Conservation (phyloP, 2,888 invertebrate species). For the Phyllotreta cruciferae region DNA sequence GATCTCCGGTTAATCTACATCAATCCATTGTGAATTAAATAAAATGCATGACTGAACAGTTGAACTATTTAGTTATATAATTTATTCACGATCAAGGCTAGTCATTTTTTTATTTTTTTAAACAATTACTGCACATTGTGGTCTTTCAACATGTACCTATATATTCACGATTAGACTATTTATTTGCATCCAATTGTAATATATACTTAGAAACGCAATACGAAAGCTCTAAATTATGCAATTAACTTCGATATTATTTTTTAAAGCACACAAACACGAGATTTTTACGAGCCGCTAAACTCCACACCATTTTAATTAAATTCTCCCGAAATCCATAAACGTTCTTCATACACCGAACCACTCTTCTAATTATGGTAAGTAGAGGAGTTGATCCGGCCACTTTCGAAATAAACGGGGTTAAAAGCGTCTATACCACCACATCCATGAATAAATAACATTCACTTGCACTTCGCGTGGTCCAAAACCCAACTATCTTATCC, state of each 20-base stretch:
- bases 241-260: too few relatives aligned
- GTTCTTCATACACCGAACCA: conserved; percentile 22
- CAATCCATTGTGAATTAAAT: conserved; percentile 6
- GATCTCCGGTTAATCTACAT: background rate
- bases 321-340: conserved; percentile 34
- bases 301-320: conserved; percentile 33
- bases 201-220: too few relatives aligned
- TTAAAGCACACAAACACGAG: too few relatives aligned
- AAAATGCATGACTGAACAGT: conserved; percentile 12
- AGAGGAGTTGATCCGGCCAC: conserved; percentile 51
- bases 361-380: conserved; percentile 50
- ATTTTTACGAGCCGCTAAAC: background rate
- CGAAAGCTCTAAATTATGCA: too few relatives aligned
- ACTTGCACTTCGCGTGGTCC: conserved; percentile 38
- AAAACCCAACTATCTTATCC: background rate
- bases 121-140: too few relatives aligned
- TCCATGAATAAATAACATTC: conserved; percentile 59
- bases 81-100: conserved; percentile 26
- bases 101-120: background rate
- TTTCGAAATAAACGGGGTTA: conserved; percentile 58
- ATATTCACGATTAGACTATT: too few relatives aligned
- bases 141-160: too few relatives aligned
- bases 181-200: too few relatives aligned
- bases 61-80: conserved; percentile 21
- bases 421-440: conserved; percentile 57